A percentile compares a stretch with the other conserved stretches of the same genome.
Conservation (phyloP, 2,888 invertebrate genomes). For the Orthosia cruda region DNA sequence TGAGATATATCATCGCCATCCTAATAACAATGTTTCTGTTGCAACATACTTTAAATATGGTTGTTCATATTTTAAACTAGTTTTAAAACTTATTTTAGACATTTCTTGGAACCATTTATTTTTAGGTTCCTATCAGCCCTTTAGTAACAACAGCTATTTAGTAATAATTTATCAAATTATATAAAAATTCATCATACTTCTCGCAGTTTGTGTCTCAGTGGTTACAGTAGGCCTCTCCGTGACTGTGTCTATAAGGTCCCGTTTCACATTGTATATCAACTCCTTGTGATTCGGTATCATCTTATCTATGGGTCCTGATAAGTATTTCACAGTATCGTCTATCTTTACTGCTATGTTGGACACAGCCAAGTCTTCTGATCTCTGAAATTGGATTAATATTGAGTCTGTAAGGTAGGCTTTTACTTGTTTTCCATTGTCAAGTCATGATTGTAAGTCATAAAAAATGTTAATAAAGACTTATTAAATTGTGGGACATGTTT, state of each 20-base stretch:
- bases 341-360: conserved; percentile 92
- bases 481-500: conserved; percentile 21
- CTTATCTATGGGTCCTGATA: conserved; percentile 92
- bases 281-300: conserved; percentile 93
- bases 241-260: conserved; percentile 93
- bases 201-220: conserved; percentile 88
- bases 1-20: background rate
- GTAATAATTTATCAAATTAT: background rate
- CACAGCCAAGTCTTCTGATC: conserved; percentile 91
- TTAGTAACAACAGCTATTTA: background rate
- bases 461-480: background rate
- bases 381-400: conserved; percentile 79
- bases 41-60: too few species aligned
- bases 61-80: too few species aligned
- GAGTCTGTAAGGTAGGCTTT: background rate
- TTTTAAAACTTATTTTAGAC: background rate
- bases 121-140: background rate
- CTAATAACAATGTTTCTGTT: background rate
- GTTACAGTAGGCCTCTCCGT: conserved; percentile 84
- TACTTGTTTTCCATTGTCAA: background rate
- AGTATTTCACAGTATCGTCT: conserved; percentile 90
- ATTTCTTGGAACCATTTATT: background rate
- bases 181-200: conserved; percentile 71
- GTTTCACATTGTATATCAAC: conserved; percentile 92
- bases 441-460: conserved; percentile 17